Base-by-base conservation (phyloP, 1,140 invertebrate species). In the Stegodyphus dumicola region DNA sequence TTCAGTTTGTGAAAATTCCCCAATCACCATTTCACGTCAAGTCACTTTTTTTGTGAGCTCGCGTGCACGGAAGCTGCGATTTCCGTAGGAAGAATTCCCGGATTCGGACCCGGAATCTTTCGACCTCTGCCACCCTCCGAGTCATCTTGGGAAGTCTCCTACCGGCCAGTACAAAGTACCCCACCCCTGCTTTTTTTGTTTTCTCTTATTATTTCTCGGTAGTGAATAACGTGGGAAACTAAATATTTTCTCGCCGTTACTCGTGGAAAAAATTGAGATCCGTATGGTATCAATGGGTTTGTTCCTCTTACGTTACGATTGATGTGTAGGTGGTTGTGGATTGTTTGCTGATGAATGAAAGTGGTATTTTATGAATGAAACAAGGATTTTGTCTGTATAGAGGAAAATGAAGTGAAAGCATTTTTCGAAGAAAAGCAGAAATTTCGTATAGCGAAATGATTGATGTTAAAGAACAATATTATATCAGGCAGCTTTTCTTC, bases 71-170 rank as follows among this genome's bases (percentile, higher is more conserved):
- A 79, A 79, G 66, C 78, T 10, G 33, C 52, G 10, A 52, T 53
- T 81, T 81, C 78, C 78, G 78, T 81, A 81, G 78, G 78, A 81
- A 81, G 78, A 81, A 73, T 73, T 81, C 78, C 78, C 78, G 78
- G 78, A 81, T 81, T 73, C 66, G 53, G 69, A 73, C 69, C 78
- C 78, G 78, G 78, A 79, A 79, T 79, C 67, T 33, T 33, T 33
- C 33, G 33, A 70, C 75, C 65, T 70, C 66, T 54, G 67, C 66
- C 66, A 51, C 66, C n/a, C 15, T 33, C 77, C 9, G 11, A 13
- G 56, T 48, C 75, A 77, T 77, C 75, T 77, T 66, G 15, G 75
- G 75, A 77, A 60, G 48, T 66, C 66, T 70, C 66, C 64, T n/a
- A 17, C 9, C 49, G 15, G 60, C 54, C 49, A 3, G 33, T 3